phyloP scores from a whole-genome alignment of 2,113 vertebrate genomes.

The Empidonax traillii region DNA sequence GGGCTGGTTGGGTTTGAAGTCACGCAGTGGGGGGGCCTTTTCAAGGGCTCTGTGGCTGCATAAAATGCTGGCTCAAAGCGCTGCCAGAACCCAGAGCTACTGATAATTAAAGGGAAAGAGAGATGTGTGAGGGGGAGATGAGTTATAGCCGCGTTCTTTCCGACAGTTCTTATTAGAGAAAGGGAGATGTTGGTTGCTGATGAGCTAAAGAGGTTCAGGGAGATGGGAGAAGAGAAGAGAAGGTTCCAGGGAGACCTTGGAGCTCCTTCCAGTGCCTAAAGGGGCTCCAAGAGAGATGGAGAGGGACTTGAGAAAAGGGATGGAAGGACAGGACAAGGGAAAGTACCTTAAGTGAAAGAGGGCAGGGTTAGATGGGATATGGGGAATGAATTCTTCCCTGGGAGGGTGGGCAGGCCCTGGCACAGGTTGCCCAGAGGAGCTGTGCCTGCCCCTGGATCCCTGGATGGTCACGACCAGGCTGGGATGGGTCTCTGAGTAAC shows the following conservation, averaged over 20 bases:
- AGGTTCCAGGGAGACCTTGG: neutral
- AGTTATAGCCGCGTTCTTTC: neutral
- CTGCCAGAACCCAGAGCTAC: neutral
- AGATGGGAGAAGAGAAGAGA: neutral
- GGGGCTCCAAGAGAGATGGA: neutral
- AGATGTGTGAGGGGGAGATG: neutral
- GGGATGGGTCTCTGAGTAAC: neutral
- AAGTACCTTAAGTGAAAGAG: neutral
- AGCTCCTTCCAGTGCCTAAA: accelerated
- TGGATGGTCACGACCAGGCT: neutral
- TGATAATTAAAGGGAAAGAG: conserved; percentile 23
- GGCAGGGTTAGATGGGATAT: accelerated
- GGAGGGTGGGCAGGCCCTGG: accelerated
- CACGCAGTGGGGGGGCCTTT: neutral
- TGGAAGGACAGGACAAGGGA: accelerated
- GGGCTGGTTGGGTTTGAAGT: neutral
- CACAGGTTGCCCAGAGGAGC: neutral
- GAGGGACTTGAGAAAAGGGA: neutral
- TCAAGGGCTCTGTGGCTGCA: neutral
- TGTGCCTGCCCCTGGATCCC: neutral
- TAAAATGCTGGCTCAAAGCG: neutral
- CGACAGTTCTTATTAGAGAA: neutral
- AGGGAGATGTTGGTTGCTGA: neutral
- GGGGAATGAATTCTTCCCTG: neutral
- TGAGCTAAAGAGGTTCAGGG: neutral